Base-by-base conservation (phyloP, 2,113 vertebrate species). In the Euleptes europaea region DNA sequence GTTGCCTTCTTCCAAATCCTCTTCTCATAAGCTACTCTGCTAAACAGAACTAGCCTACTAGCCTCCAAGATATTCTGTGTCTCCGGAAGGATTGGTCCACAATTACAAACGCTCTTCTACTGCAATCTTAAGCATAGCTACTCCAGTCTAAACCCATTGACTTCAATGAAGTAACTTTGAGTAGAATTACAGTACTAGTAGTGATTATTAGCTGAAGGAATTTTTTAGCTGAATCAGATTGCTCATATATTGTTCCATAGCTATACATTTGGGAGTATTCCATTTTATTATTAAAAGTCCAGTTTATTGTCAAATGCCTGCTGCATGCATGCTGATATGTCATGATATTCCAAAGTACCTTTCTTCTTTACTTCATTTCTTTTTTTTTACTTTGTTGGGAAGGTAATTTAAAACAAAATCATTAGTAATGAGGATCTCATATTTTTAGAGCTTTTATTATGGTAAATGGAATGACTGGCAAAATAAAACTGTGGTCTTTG, bases 401-500 rank as follows among this genome's bases (percentile, higher is more conserved):
- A 28, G 40, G 15, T 31, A 65, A 83, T 65, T 47, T 75, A 75
- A 47, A 47, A 57, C 51, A 63, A 2, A 73, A 65, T 6, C 23
- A 21, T 65, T 28, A 49, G 71, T 42, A 74, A 63, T 49, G 40
- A 65, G 38, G 49, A 83, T 49, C 42, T 49, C 47, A 38, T 75
- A 35, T 75, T 66, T 75, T 83, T 66, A 71, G 71, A 54, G 28
- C 2, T 28, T 12, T 63, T 19, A 63, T 38, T 60, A 23, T 60
- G 57, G 54, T 60, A 78, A 40, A 78, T 40, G 23, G 54, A 40
- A 28, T 44, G 9, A 4, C 1, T 79, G 67, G 67, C 31, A 51
- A 89, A 89, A 76, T 1, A 83, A 49, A 88, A 66, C 9, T 88
- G 7, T 23, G 51, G 2, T 26, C 1, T 75, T 86, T 86, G 49